Conservation (phyloP, 2,113 vertebrate species). For the Thymallus thymallus region DNA sequence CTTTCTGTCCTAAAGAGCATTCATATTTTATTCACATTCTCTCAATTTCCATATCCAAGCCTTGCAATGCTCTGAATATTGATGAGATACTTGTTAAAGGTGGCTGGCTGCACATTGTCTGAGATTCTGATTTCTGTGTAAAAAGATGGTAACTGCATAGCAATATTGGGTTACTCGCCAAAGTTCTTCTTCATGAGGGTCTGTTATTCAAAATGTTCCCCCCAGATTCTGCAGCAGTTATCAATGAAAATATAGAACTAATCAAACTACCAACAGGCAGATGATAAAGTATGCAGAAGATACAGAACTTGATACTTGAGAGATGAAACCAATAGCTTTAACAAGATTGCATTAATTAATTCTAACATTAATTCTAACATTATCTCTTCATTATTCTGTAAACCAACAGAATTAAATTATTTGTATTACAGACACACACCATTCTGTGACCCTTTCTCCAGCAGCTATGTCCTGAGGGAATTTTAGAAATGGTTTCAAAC, state of each 20-base stretch:
- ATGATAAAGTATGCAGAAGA: too few species aligned
- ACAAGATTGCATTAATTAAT: too few species aligned
- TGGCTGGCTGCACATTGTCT: conserved; percentile 7
- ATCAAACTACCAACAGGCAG: too few species aligned
- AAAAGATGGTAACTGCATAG: neutral
- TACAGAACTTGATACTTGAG: too few species aligned
- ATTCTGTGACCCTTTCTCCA: neutral
- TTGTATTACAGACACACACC: neutral
- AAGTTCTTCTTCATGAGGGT: too few species aligned
- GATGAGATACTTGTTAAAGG: neutral
- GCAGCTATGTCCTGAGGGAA: neutral
- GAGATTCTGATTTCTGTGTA: conserved; percentile 4
- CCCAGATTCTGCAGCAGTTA: too few species aligned
- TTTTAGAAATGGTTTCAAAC: neutral
- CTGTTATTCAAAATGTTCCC: too few species aligned
- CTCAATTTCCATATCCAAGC: conserved; percentile 15
- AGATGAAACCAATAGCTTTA: too few species aligned
- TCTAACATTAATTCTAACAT: too few species aligned
- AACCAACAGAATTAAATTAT: neutral
- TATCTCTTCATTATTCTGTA: too few species aligned
- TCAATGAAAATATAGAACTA: too few species aligned
- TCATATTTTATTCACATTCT: conserved; percentile 22
- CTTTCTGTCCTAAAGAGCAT: conserved; percentile 18
- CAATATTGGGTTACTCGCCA: too few species aligned
- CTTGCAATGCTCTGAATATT: conserved; percentile 6